Conservation (phyloP, 2,888 invertebrate species). For the Conchocele bisecta region DNA sequence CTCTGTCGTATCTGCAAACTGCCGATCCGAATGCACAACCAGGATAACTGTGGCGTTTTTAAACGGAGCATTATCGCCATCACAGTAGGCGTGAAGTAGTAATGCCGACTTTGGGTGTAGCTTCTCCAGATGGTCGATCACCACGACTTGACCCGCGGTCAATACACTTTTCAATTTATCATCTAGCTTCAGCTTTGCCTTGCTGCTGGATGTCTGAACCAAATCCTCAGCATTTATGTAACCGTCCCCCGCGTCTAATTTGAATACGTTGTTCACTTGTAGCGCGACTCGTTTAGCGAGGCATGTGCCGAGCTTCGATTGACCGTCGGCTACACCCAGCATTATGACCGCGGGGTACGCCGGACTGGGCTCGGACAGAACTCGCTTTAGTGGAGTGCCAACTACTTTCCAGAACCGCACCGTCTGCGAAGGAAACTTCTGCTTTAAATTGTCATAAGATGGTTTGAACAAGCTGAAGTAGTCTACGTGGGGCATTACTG, state of each 20-base stretch:
- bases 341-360: constrained; percentile 69
- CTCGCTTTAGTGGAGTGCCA: constrained; percentile 53
- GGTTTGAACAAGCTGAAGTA: too few relatives aligned
- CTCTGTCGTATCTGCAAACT: constrained; percentile 1
- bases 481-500: too few relatives aligned
- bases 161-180: constrained; percentile 57
- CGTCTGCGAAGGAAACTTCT: constrained; percentile 63
- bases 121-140: constrained; percentile 71
- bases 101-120: constrained; percentile 69
- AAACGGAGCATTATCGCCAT: constrained; percentile 78
- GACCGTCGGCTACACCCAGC: constrained; percentile 57
- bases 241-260: constrained; percentile 10
- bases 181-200: constrained; percentile 66
- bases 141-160: constrained; percentile 47
- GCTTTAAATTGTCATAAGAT: too few relatives aligned
- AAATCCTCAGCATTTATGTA: constrained; percentile 49
- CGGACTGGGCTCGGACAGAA: constrained; percentile 58
- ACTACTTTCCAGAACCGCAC: constrained; percentile 66
- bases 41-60: constrained; percentile 73
- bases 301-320: constrained; percentile 49
- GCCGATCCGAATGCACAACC: constrained; percentile 59
- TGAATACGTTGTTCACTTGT: constrained; percentile 45
- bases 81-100: constrained; percentile 78
- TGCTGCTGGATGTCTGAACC: constrained; percentile 15
- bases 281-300: constrained; percentile 60